These are phyloP conservation scores for Verasper variegatus DNA, from an alignment of 2,113 vertebrate species.

Conservation along the genomic window DNA sequence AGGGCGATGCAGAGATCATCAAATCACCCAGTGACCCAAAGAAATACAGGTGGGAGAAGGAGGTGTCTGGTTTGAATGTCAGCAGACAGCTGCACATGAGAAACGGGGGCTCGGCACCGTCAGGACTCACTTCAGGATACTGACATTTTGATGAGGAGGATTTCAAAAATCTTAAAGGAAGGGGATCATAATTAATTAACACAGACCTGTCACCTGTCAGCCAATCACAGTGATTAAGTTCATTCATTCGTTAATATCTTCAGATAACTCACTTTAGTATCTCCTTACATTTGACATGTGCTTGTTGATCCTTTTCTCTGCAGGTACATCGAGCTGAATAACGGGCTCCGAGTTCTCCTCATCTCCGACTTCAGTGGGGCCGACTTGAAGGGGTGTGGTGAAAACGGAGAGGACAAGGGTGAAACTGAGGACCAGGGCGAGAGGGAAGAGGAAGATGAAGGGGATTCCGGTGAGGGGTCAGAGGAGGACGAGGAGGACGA, in stretches of 20 bases:
- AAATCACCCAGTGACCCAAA: slow-evolving; percentile 97
- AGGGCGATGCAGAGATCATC: slow-evolving; percentile 87
- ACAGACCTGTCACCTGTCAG: too few species aligned
- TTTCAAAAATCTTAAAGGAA: too few species aligned
- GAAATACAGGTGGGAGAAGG: slow-evolving; percentile 88
- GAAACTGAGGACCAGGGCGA: slow-evolving; percentile 75
- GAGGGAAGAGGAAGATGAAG: slow-evolving; percentile 73
- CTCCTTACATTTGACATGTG: background rate
- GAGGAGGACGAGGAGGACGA: slow-evolving; percentile 79
- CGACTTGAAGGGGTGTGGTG: slow-evolving; percentile 52
- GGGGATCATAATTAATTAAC: too few species aligned
- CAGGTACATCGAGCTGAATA: slow-evolving; percentile 91
- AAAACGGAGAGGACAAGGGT: slow-evolving; percentile 12
- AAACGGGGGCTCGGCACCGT: too few species aligned
- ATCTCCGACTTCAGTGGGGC: slow-evolving; percentile 90
- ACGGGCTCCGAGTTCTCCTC: slow-evolving; percentile 91
- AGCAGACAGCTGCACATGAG: too few species aligned
- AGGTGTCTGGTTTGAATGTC: too few species aligned
- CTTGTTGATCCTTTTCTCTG: background rate
- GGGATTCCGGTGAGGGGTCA: slow-evolving; percentile 46
- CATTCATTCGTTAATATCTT: too few species aligned
- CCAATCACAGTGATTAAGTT: too few species aligned
- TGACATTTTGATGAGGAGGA: too few species aligned
- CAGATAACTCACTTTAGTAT: background rate
- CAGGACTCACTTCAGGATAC: too few species aligned